Percentiles rank a stretch among this genome's conserved stretches.
Evolutionary conservation across 2,113 vertebrate genomes (phyloP).

Genomic region (Eretmochelys imbricata): DNA sequence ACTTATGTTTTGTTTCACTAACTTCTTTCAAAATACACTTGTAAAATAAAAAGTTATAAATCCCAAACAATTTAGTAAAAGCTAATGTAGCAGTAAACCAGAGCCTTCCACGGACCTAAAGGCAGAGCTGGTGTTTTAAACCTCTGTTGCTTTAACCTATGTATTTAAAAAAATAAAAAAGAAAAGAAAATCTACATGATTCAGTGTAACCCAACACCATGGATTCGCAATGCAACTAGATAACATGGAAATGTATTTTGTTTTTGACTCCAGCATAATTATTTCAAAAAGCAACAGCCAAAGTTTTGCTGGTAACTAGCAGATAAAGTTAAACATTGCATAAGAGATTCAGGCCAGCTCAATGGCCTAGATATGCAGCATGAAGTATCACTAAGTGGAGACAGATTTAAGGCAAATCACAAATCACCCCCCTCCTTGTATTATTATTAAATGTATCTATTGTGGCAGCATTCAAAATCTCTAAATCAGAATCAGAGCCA

Average conservation of each 20-base stretch:
- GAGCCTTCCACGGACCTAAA: slow-evolving; percentile 45
- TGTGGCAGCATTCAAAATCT: not conserved
- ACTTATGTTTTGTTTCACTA: slow-evolving; percentile 66
- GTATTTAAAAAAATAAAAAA: not conserved
- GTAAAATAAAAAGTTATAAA: slow-evolving; percentile 70
- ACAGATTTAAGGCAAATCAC: not conserved
- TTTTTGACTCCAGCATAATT: not conserved
- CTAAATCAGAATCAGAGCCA: not conserved
- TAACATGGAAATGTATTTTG: not conserved
- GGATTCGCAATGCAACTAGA: slow-evolving; percentile 8
- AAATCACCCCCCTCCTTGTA: not conserved
- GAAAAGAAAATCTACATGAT: slow-evolving; percentile 6
- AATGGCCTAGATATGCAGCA: slow-evolving; percentile 36
- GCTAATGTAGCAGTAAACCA: slow-evolving; percentile 46
- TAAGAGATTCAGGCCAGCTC: slow-evolving; percentile 27
- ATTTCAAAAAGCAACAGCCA: slow-evolving; percentile 31
- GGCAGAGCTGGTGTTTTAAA: slow-evolving; percentile 52
- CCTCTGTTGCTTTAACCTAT: slow-evolving; percentile 1
- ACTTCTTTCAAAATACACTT: slow-evolving; percentile 70
- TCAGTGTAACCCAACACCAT: slow-evolving; percentile 23
- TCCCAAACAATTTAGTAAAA: slow-evolving; percentile 70
- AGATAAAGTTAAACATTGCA: slow-evolving; percentile 40
- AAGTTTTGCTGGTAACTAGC: not conserved
- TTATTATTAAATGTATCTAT: slow-evolving; percentile 24
- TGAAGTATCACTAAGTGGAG: not conserved